phyloP scores from a whole-genome alignment of 1,140 invertebrate species.

The Drosophila elegans region DNA sequence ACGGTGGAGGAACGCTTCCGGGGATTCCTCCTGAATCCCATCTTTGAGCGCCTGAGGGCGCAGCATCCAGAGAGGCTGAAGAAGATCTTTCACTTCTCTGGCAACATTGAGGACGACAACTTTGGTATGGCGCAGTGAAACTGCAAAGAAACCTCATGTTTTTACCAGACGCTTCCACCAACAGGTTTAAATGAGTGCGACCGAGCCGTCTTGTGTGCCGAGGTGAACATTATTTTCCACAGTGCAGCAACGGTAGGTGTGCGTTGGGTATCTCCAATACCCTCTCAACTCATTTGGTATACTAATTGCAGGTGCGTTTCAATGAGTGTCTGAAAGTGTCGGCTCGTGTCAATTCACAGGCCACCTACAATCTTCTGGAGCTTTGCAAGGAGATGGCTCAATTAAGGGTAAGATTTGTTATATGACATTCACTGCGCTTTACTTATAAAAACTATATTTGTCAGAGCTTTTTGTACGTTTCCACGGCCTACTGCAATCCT shows the following conservation, averaged over 20 bases:
- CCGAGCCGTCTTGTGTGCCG: conserved; percentile 86
- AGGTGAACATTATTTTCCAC: conserved; percentile 92
- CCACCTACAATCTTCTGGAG: conserved; percentile 87
- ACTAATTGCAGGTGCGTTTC: conserved; percentile 86
- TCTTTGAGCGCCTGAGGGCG: conserved; percentile 73
- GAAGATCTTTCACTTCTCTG: conserved; percentile 84
- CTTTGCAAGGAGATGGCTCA: conserved; percentile 88
- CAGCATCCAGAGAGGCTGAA: conserved; percentile 75
- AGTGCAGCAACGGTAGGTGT: conserved; percentile 91
- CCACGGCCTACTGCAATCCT: conserved; percentile 95
- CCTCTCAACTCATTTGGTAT: background rate
- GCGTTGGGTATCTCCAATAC: background rate
- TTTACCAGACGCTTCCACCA: conserved; percentile 29
- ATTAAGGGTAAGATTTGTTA: conserved; percentile 87
- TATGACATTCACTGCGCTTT: background rate
- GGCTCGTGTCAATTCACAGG: conserved; percentile 87
- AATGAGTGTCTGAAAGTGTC: conserved; percentile 91
- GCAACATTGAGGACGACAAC: conserved; percentile 82
- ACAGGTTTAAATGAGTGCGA: conserved; percentile 88
- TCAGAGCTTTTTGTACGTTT: conserved; percentile 93
- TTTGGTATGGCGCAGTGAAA: conserved; percentile 60
- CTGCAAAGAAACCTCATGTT: conserved; percentile 9
- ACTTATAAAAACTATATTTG: conserved; percentile 27
- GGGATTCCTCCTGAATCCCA: conserved; percentile 68
- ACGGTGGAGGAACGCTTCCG: conserved; percentile 67